Evolutionary conservation across 2,888 invertebrate genomes (phyloP).

Genomic region (Fragum fragum): DNA sequence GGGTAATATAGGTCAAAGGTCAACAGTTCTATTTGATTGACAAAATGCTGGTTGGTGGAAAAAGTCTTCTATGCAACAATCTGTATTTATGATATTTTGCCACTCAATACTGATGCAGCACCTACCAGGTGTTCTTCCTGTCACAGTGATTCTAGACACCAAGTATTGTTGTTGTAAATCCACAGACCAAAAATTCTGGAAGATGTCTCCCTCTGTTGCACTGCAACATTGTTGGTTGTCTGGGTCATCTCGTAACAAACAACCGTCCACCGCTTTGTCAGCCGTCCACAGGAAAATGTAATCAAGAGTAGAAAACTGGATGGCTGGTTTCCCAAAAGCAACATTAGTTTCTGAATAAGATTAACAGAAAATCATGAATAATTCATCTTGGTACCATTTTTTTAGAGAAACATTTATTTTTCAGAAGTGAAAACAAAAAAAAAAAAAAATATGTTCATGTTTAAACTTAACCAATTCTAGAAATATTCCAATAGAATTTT

Average conservation of each 20-base stretch:
- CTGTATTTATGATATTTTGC: too few relatives aligned
- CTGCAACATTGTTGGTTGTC: constrained; percentile 35
- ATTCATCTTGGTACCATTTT: too few relatives aligned
- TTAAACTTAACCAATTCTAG: too few relatives aligned
- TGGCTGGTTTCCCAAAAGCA: constrained; percentile 24
- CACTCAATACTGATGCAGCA: too few relatives aligned
- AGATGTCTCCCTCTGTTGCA: constrained; percentile 23
- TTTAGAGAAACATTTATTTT: too few relatives aligned
- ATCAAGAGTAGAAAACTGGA: background rate
- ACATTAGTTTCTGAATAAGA: constrained; percentile 11
- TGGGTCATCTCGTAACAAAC: constrained; percentile 6
- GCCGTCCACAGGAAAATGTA: constrained; percentile 34
- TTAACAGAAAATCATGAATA: background rate
- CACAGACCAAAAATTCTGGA: constrained; percentile 49
- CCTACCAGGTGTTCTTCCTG: background rate
- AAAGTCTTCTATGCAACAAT: too few relatives aligned
- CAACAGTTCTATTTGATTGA: too few relatives aligned
- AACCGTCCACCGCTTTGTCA: constrained; percentile 15
- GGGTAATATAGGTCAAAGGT: too few relatives aligned
- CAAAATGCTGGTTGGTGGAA: too few relatives aligned
- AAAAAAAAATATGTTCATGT: too few relatives aligned
- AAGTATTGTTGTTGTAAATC: constrained; percentile 23
- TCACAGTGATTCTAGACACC: constrained; percentile 11
- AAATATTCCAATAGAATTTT: too few relatives aligned
- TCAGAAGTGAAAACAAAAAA: too few relatives aligned